These are phyloP conservation scores for Porites australiensis DNA, from an alignment of 64 coral and sea anemone species.

Conservation along the genomic window DNA sequence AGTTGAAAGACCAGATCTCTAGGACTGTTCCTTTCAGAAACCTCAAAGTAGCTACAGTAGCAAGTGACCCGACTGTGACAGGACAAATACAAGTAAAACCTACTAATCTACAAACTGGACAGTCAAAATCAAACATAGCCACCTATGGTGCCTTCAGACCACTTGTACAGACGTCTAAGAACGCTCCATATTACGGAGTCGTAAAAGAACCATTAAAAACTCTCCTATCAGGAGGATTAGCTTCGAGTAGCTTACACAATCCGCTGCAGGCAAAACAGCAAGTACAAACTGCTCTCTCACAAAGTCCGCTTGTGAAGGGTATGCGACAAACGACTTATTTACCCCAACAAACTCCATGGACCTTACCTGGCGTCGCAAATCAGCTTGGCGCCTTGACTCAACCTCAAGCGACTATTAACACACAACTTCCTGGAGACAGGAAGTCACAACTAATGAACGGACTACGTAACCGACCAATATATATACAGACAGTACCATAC, in stretches of 20 bases:
- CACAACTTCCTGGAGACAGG: conserved; percentile 1
- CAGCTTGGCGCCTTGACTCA: not conserved
- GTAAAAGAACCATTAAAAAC: not conserved
- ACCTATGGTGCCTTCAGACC: conserved; percentile 1
- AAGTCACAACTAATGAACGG: conserved; percentile 34
- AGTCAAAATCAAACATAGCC: not conserved
- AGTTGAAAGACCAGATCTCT: not conserved
- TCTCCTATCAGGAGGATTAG: not conserved
- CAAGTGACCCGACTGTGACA: not conserved
- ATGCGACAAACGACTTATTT: not conserved
- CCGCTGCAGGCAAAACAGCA: not conserved
- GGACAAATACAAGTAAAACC: not conserved
- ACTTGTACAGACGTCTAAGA: not conserved
- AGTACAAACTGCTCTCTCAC: not conserved
- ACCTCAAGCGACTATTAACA: not conserved
- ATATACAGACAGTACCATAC: conserved; percentile 48
- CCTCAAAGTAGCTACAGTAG: not conserved
- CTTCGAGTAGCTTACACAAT: not conserved
- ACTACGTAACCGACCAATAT: conserved; percentile 42
- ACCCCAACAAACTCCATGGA: conserved; percentile 7
- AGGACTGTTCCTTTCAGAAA: not conserved
- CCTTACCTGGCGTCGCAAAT: not conserved
- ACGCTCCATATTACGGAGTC: not conserved
- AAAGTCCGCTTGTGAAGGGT: not conserved
- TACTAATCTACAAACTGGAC: not conserved